Evolutionary conservation across 1,140 invertebrate genomes (phyloP), one percentile per base, ranked within the genome.

Genomic region (Saccostrea glomerata): DNA sequence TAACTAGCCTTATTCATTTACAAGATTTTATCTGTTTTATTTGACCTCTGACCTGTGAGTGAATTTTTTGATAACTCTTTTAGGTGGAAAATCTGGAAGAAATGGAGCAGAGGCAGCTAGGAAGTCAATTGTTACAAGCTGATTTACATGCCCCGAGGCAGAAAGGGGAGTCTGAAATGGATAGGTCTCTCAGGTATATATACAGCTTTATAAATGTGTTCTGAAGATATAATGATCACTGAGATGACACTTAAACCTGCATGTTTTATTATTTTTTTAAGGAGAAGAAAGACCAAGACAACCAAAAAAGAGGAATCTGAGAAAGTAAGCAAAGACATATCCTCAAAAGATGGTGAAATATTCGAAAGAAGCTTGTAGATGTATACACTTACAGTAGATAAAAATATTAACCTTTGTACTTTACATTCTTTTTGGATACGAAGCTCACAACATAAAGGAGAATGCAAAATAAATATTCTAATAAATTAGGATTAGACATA

Each of bases 121-220:
- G 91, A 20, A 87, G 89, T 15, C 86, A 91, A 30, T 84, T 91
- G 20, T 85, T 92, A 13, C 88, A 90, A 11, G 82, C 90, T 2
- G 86, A 89, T 82, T 63, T 91, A 15, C 77, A 88, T 9, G 82
- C 84, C 23, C 47, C 66, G 63, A 36, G 23, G 30, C 54, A 58
- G 25, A 86, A 88, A 20, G 84, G 87, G 77, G 56, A 87, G 17
- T 23, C 47, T 40, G 56, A 86, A n/a, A 55, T 58, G 66, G 54
- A 82, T 23, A 47, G 82, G 40, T 77, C 70, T 77, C 25, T 77
- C 7, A 77, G 70, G 70, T 30, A 77, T 15, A 23, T 30, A 30
- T 30, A n/a, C 47, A 47, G 23, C 15, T 82, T 82, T 82, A 82
- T 20, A 36, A 30, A 82, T 25, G 1, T 82, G 73, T 15, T 47